phyloP scores from a whole-genome alignment of 2,113 vertebrate species.

The Phoxinus phoxinus region DNA sequence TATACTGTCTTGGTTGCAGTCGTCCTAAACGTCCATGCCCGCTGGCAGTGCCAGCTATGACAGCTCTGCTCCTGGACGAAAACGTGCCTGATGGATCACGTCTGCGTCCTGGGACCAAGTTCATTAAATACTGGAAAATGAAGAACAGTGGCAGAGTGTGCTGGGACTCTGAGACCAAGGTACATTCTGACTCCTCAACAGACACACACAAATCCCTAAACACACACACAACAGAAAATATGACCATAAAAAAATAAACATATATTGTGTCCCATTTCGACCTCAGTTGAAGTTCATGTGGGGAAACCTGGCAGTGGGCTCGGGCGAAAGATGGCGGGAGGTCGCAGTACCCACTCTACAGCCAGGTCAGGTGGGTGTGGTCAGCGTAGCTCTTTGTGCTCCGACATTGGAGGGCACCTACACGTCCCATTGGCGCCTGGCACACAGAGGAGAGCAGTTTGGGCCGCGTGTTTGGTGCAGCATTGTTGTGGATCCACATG shows the following conservation, averaged over 20 bases:
- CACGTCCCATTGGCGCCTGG: constrained; percentile 96
- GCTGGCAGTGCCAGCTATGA: constrained; percentile 84
- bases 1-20: constrained; percentile 64
- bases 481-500: constrained; percentile 88
- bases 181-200: constrained; percentile 40
- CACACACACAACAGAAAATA: not conserved
- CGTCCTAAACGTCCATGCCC: constrained; percentile 83
- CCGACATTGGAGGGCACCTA: constrained; percentile 91
- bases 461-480: constrained; percentile 98
- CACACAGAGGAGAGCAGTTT: constrained; percentile 92
- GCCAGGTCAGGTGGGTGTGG: constrained; percentile 89
- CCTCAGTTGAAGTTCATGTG: constrained; percentile 95
- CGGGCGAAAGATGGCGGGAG: constrained; percentile 85
- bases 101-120: constrained; percentile 89
- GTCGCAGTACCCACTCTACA: constrained; percentile 89
- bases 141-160: constrained; percentile 90
- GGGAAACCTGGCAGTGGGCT: constrained; percentile 92
- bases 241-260: not conserved
- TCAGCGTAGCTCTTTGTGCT: constrained; percentile 91
- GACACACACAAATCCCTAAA: not conserved
- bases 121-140: constrained; percentile 98
- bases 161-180: constrained; percentile 92
- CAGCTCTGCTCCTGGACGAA: constrained; percentile 93
- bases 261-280: not conserved
- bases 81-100: constrained; percentile 94